Base-by-base conservation (phyloP, 2,888 invertebrate species). In the Teleiodes luculella region DNA sequence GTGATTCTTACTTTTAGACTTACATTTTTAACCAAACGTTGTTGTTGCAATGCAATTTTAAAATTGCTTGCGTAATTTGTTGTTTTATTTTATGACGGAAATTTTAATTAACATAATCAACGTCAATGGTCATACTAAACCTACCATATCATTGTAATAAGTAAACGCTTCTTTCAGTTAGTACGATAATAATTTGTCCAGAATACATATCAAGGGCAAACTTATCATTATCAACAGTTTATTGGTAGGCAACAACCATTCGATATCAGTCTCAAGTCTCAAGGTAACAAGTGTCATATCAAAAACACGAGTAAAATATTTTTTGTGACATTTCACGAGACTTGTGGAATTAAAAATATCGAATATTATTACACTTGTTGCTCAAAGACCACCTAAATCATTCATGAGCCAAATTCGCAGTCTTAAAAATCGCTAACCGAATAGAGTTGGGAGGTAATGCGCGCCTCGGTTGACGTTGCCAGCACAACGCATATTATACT, bases 131-230 rank as follows among this genome's bases (percentile, higher is more conserved):
- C 39, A 39, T 39, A 18, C 33, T 33, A 33, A n/a, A 3, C n/a
- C 5, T 33, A 33, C 10, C 11, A 33, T 33, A n/a, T 11, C 24
- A 8, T 33, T 33, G n/a, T 33, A 33, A 33, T n/a, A 33, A 33
- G 3, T 11, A 33, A 11, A 8, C 8, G 10, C 2, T 33, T 8
- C 2, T 33, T 8, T 5, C n/a, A 2, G 11, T n/a, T 37, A n/a
- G 33, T 49, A 35, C n/a, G 48, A 45, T 14, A n/a, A 46, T 48
- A 43, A 35, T 31, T 49, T 43, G 5, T 31, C 33, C 37, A 49
- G n/a, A 39, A 49, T 36, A 45, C 37, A 50, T 37, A 55, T 56
- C 68, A 75, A 76, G 74, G 76, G 64, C 67, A 69, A 58, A 59
- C 67, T 68, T 74, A 73, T 65, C 68, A 55, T 57, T 67, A 66